Conservation (phyloP, 2,888 invertebrate species). For the Galeopsomyia nigrocyanea region DNA sequence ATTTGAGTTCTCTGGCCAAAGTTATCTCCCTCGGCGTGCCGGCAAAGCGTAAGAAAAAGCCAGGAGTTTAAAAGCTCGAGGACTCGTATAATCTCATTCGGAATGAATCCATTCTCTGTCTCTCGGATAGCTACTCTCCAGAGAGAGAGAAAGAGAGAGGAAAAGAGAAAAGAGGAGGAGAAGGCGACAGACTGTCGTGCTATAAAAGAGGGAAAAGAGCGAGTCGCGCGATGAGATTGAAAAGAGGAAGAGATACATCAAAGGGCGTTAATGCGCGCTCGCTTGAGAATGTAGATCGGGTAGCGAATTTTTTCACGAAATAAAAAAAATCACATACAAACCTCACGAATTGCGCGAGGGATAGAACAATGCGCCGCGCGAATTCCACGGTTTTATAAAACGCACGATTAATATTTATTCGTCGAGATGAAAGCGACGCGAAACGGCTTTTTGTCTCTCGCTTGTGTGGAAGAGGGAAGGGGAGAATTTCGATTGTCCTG, state of each 20-base stretch:
- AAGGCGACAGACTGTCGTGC: neutral
- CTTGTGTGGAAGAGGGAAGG: neutral
- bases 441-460: constrained; percentile 1
- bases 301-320: neutral
- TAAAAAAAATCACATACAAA: neutral
- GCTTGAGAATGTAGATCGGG: neutral
- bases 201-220: neutral
- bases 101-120: constrained; percentile 55
- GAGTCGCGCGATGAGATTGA: constrained; percentile 15
- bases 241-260: constrained; percentile 23
- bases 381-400: constrained; percentile 24
- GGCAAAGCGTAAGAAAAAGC: constrained; percentile 40
- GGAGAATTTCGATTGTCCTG: neutral
- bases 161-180: neutral
- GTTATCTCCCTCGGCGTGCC: constrained; percentile 17
- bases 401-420: constrained; percentile 38
- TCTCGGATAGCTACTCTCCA: constrained; percentile 17
- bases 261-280: constrained; percentile 8
- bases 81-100: constrained; percentile 55
- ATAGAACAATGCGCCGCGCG: constrained; percentile 5
- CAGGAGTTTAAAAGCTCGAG: constrained; percentile 50
- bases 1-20: constrained; percentile 15
- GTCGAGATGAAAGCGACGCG: constrained; percentile 3
- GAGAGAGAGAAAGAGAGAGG: neutral
- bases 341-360: neutral